Evolutionary conservation across 2,888 invertebrate species (phyloP).

Genomic region (Lymantria dispar): DNA sequence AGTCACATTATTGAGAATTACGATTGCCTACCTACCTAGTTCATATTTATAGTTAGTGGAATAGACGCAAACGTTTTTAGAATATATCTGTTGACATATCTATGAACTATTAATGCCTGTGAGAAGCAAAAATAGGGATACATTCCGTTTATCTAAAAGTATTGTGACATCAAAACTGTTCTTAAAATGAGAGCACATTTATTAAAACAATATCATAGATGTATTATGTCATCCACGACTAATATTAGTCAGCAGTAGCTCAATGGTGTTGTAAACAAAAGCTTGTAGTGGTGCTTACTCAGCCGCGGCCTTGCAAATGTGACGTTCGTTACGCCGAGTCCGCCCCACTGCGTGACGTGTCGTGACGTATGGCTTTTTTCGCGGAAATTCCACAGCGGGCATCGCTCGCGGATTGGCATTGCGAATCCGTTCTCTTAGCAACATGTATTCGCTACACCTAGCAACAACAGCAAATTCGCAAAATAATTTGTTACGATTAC

Average conservation of each 20-base stretch:
- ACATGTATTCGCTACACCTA: not conserved
- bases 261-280: slow-evolving; percentile 42
- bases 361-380: slow-evolving; percentile 74
- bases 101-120: too few species aligned
- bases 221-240: slow-evolving; percentile 32
- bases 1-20: slow-evolving; percentile 21
- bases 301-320: slow-evolving; percentile 62
- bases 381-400: slow-evolving; percentile 75
- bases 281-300: slow-evolving; percentile 43
- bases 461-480: not conserved
- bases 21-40: slow-evolving; percentile 6
- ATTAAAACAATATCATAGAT: not conserved
- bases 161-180: too few species aligned
- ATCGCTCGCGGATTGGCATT: slow-evolving; percentile 49
- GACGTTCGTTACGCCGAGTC: slow-evolving; percentile 60
- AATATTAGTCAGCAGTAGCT: slow-evolving; percentile 37
- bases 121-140: too few species aligned
- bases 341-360: slow-evolving; percentile 49
- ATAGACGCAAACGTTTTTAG: slow-evolving; percentile 7
- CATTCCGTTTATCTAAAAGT: too few species aligned
- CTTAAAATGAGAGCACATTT: too few species aligned
- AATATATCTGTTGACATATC: slow-evolving; percentile 14
- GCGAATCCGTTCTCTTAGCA: slow-evolving; percentile 23
- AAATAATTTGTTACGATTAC: not conserved
- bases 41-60: too few species aligned